phyloP scores from a whole-genome alignment of 2,113 vertebrate species.

The Lamprotornis superbus region DNA sequence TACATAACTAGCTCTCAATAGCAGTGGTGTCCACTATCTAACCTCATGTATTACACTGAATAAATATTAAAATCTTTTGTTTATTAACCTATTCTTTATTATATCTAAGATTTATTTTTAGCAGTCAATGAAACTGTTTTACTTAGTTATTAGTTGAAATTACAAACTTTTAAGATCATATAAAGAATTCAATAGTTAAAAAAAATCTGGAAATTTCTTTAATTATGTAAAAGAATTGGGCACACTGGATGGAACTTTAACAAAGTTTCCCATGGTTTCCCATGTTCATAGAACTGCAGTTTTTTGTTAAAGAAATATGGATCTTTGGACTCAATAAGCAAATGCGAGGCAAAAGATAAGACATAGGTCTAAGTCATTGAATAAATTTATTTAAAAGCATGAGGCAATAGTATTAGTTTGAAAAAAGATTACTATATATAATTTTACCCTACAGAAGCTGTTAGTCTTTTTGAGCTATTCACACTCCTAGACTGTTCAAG shows the following conservation, averaged over 20 bases:
- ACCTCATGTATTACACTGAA: not conserved
- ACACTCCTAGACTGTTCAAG: not conserved
- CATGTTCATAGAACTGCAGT: not conserved
- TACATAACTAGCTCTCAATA: not conserved
- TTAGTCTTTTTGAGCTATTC: not conserved
- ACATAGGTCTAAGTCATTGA: not conserved
- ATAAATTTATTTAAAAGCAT: not conserved
- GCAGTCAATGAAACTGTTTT: not conserved
- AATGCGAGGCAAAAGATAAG: not conserved
- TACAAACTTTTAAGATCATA: not conserved
- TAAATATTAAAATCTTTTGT: not conserved
- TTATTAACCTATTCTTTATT: not conserved
- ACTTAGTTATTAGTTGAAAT: not conserved
- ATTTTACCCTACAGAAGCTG: not conserved
- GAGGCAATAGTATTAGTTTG: not conserved
- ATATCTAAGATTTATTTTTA: not conserved
- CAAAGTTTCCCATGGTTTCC: not conserved
- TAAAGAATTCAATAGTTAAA: not conserved
- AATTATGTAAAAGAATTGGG: not conserved
- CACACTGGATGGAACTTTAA: not conserved
- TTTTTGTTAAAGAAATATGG: not conserved
- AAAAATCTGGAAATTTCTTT: not conserved
- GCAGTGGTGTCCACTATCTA: not conserved
- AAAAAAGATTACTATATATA: not conserved
- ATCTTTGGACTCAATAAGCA: not conserved